phyloP scores from a whole-genome alignment of 2,113 vertebrate species.

The Eonycteris spelaea region DNA sequence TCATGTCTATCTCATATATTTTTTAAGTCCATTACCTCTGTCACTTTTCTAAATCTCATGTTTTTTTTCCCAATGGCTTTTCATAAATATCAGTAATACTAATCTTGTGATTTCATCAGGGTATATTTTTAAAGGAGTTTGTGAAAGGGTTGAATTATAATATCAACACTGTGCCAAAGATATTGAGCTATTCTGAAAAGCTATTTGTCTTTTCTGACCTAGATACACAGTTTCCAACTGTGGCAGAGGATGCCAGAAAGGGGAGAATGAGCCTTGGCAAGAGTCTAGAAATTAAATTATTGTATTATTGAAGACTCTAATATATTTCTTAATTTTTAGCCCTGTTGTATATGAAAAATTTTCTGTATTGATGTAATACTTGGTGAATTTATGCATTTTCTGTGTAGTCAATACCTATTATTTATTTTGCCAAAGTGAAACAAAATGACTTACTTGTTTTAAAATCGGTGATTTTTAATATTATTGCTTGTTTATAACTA shows the following conservation, averaged over 20 bases:
- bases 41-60: conserved; percentile 53
- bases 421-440: conserved; percentile 53
- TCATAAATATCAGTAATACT: conserved; percentile 74
- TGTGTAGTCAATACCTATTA: not conserved
- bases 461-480: conserved; percentile 41
- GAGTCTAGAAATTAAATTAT: conserved; percentile 80
- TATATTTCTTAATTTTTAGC: conserved; percentile 70
- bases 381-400: not conserved
- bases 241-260: conserved; percentile 80
- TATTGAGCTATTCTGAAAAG: conserved; percentile 81
- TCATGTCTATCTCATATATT: not conserved
- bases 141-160: conserved; percentile 80
- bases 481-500: not conserved
- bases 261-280: conserved; percentile 68
- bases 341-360: conserved; percentile 61
- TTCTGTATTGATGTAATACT: conserved; percentile 25
- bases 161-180: conserved; percentile 80
- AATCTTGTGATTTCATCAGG: conserved; percentile 77
- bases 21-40: conserved; percentile 24
- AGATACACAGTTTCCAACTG: conserved; percentile 82
- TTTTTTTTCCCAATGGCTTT: conserved; percentile 75
- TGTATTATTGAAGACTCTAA: conserved; percentile 72
- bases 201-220: conserved; percentile 83
- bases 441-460: conserved; percentile 9
- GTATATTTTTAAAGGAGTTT: conserved; percentile 80